Percentiles rank a stretch among this genome's conserved stretches.
Evolutionary conservation across 1,140 invertebrate species (phyloP).

Genomic region (Conus ventricosus): DNA sequence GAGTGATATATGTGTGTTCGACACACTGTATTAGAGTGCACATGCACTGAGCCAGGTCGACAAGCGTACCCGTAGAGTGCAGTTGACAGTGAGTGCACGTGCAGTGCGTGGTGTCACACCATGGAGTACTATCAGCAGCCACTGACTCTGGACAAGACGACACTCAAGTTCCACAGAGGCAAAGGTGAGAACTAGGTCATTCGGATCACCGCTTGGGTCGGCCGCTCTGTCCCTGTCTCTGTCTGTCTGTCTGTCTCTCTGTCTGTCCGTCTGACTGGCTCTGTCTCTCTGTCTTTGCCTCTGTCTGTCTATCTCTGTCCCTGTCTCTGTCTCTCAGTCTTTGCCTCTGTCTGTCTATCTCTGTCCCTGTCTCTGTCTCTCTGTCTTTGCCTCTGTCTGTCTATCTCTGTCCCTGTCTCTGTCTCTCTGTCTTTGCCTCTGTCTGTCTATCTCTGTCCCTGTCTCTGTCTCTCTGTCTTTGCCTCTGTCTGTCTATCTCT

Average conservation of each 20-base stretch:
- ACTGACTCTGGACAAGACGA: neutral
- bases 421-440: neutral
- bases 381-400: neutral
- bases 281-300: neutral
- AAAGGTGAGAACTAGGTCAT: slow-evolving; percentile 10
- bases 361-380: neutral
- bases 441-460: neutral
- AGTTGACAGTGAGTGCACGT: no score
- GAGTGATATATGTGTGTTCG: no score
- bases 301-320: neutral
- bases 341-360: neutral
- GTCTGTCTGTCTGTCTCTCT: neutral
- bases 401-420: neutral
- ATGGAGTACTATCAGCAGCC: slow-evolving; percentile 21
- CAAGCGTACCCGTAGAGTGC: no score
- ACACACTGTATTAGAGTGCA: no score
- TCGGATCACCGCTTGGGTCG: no score
- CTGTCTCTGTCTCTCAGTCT: neutral
- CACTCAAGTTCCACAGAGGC: slow-evolving; percentile 22
- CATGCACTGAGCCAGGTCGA: no score
- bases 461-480: neutral
- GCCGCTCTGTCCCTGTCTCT: neutral
- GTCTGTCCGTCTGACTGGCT: neutral
- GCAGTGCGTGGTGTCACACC: neutral
- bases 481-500: neutral